Conservation (phyloP, 1,140 invertebrate genomes). For the Brachionus paranguensis region DNA sequence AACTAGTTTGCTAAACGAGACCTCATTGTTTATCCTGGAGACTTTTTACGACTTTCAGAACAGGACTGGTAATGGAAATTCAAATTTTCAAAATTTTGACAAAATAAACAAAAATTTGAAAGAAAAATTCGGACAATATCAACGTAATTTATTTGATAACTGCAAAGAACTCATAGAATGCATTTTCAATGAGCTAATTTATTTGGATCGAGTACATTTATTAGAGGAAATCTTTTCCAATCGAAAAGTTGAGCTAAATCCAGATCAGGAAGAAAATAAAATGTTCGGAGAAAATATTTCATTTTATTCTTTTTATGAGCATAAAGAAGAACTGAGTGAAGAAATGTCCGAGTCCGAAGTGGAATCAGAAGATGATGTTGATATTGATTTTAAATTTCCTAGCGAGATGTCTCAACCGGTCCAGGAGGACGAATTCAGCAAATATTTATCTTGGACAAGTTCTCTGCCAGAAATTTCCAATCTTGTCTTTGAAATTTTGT, state of each 20-base stretch:
- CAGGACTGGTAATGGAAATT: neutral
- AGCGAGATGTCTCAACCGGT: neutral
- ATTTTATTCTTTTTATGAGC: constrained; percentile 37
- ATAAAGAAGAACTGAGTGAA: neutral
- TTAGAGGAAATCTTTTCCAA: neutral
- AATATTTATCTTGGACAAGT: neutral
- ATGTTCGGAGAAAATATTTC: constrained; percentile 16
- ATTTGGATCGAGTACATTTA: neutral
- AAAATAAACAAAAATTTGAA: constrained; percentile 1
- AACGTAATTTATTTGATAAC: constrained; percentile 19
- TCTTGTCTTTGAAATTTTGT: neutral
- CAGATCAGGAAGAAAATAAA: neutral
- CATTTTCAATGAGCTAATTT: constrained; percentile 6
- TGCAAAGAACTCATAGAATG: constrained; percentile 8
- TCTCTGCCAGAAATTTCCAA: neutral
- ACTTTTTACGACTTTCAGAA: constrained; percentile 10
- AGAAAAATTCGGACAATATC: constrained; percentile 32
- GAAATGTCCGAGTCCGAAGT: neutral
- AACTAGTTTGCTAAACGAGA: neutral
- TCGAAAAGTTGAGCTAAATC: neutral
- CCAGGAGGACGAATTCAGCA: neutral
- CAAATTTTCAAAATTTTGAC: constrained; percentile 26
- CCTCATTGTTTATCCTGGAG: neutral
- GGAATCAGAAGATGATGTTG: neutral
- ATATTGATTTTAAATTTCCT: neutral